Evolutionary conservation across 2,888 invertebrate genomes (phyloP), one percentile per base, ranked within the genome.

Genomic region (Octodonta nipae): DNA sequence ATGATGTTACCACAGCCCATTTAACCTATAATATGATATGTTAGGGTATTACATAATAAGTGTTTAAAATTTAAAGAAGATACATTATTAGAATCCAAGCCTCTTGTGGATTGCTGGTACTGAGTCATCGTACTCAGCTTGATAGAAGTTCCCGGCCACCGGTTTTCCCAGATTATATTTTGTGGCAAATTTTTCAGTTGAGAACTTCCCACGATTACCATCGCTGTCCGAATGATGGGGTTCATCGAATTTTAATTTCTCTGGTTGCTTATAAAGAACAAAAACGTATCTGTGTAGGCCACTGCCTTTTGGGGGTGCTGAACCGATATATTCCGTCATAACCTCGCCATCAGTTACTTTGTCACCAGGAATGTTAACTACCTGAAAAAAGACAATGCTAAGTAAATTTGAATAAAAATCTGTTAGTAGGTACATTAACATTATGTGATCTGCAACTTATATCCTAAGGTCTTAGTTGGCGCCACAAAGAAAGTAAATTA

Each of bases 271-370:
- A 61, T 71, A 85, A 7, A 78, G 50, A 28, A 82, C 50, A 55
- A 74, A 78, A 8, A 80, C 68, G 49, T 82, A 83, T 10, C 82
- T 71, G 59, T 82, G 81, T 10, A 79, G 60, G 7, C 77, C 78
- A 17, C 78, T 75, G 28, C 70, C 75, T 59, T 76, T 70, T 5
- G 80, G 80, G n/a, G 82, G 82, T 3, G 78, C 80, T 17, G 73
- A 62, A 10, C 75, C 74, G 29, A 64, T 47, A 50, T 82, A 84
- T 38, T 73, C 75, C 10, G 73, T 66, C 11, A 81, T 58, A 11
- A 66, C 64, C 52, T 80, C 76, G 14, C 80, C 78, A 44, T 69
- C 67, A 8, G 54, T 53, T 26, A 82, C 49, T 41, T 78, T 68
- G 33, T 60, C 62, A 15, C 75, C 78, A 6, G 72, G 71, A 49